phyloP scores from a whole-genome alignment of 37 sponge, comb jelly and placozoan species.

The Sycon ciliatum region DNA sequence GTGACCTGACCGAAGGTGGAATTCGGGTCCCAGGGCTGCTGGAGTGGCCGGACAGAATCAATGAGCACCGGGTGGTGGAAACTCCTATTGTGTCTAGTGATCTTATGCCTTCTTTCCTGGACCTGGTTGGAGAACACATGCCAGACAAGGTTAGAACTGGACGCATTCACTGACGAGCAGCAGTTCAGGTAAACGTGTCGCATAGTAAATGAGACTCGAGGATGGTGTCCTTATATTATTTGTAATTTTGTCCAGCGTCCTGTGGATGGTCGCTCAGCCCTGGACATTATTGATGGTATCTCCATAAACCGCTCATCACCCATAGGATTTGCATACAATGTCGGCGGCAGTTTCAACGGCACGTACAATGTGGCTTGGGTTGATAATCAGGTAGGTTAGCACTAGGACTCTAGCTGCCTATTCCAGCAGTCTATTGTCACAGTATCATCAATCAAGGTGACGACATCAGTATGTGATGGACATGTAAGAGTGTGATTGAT shows the following conservation, averaged over 20 bases:
- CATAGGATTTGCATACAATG: conserved; percentile 38
- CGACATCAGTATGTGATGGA: no score
- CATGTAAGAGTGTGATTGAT: no score
- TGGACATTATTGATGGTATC: conserved; percentile 31
- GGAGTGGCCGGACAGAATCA: conserved; percentile 50
- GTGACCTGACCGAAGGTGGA: conserved; percentile 39
- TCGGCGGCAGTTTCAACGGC: conserved; percentile 32
- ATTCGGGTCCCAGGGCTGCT: conserved; percentile 50
- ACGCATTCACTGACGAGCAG: no score
- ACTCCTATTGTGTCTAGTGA: conserved; percentile 47
- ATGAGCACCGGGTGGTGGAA: conserved; percentile 12
- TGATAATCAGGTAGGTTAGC: neutral
- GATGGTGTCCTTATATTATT: no score
- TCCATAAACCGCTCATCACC: conserved; percentile 17
- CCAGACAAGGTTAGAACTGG: conserved; percentile 6
- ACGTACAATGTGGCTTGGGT: conserved; percentile 25
- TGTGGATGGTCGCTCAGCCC: conserved; percentile 48
- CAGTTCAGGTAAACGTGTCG: no score
- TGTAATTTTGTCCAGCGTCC: conserved; percentile 27
- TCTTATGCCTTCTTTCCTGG: conserved; percentile 47
- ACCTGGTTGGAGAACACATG: conserved; percentile 19
- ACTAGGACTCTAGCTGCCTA: neutral
- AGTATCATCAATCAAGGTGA: no score
- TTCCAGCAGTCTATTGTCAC: no score
- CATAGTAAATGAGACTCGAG: no score